Percentiles rank a stretch among this genome's conserved stretches.
phyloP scores from a whole-genome alignment of 2,888 invertebrate species.

The Mimas tiliae region DNA sequence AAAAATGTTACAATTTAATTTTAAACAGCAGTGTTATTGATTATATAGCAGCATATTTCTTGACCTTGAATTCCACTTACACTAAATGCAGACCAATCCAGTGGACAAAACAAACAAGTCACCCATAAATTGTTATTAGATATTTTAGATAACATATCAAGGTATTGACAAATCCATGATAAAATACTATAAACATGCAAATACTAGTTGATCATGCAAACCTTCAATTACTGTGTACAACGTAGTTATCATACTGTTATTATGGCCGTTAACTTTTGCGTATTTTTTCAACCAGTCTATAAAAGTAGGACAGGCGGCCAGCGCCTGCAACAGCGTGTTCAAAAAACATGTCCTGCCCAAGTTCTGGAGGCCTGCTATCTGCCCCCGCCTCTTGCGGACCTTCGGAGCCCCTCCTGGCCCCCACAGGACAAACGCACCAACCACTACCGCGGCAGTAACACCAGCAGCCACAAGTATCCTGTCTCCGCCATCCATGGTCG shows the following conservation, averaged over 20 bases:
- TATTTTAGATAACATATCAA: not conserved
- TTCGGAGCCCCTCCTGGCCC: constrained; percentile 88
- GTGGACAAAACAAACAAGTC: not conserved
- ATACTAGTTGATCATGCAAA: constrained; percentile 45
- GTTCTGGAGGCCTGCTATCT: constrained; percentile 94
- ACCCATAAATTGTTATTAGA: not conserved
- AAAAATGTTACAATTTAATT: too few relatives aligned
- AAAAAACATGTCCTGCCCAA: constrained; percentile 97
- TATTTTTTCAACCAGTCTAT: constrained; percentile 91
- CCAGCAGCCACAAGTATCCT: constrained; percentile 91
- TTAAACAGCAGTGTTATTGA: too few relatives aligned
- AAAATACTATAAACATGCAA: constrained; percentile 1
- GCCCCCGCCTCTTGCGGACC: constrained; percentile 87
- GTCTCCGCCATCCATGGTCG: constrained; percentile 89
- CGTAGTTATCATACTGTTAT: constrained; percentile 90
- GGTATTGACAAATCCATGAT: not conserved
- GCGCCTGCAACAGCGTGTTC: constrained; percentile 95
- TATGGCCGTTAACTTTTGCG: constrained; percentile 86
- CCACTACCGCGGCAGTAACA: constrained; percentile 91
- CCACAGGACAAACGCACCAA: constrained; percentile 94
- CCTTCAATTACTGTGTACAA: constrained; percentile 90
- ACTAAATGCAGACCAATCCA: too few relatives aligned
- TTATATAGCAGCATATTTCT: not conserved
- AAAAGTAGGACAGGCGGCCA: constrained; percentile 94
- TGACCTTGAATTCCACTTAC: too few relatives aligned